A percentile compares a stretch with the other conserved stretches of the same genome.
Conservation (phyloP, 2,113 vertebrate species). For the Girardinichthys multiradiatus region DNA sequence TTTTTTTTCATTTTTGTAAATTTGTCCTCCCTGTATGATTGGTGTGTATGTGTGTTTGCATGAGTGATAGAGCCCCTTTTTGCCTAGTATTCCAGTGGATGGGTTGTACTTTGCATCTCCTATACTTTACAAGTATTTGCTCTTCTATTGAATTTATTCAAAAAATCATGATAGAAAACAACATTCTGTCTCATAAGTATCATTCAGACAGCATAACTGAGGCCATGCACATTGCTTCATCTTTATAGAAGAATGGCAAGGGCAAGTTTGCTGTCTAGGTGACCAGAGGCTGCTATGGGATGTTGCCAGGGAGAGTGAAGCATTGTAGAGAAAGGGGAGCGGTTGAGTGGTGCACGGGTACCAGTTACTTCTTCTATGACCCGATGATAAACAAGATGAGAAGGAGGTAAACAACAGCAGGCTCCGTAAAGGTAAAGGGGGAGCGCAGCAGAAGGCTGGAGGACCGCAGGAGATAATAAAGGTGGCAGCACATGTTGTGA, state of each 20-base stretch:
- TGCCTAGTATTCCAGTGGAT: constrained; percentile 10
- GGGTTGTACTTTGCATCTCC: constrained; percentile 33
- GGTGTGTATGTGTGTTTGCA: constrained; percentile 12
- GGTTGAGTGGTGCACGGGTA: constrained; percentile 26
- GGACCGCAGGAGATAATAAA: constrained; percentile 72
- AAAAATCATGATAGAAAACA: constrained; percentile 34
- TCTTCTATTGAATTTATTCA: constrained; percentile 37
- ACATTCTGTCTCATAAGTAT: constrained; percentile 1
- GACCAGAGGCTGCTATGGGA: constrained; percentile 18
- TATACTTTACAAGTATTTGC: constrained; percentile 24
- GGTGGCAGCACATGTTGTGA: constrained; percentile 83
- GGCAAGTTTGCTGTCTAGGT: constrained; percentile 33
- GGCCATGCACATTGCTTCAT: constrained; percentile 13
- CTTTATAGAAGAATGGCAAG: neutral
- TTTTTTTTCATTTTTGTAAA: constrained; percentile 15
- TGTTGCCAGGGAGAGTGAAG: constrained; percentile 18
- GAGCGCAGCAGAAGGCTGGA: constrained; percentile 69
- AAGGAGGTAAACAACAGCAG: constrained; percentile 82
- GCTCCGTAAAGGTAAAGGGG: constrained; percentile 78
- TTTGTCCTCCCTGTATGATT: neutral
- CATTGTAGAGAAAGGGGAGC: neutral
- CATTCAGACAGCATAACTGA: constrained; percentile 1
- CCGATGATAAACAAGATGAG: constrained; percentile 80
- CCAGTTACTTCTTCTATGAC: constrained; percentile 47
- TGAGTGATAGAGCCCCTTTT: neutral